Evolutionary conservation across 2,113 vertebrate genomes (phyloP).

Genomic region (Neogobius melanostomus): DNA sequence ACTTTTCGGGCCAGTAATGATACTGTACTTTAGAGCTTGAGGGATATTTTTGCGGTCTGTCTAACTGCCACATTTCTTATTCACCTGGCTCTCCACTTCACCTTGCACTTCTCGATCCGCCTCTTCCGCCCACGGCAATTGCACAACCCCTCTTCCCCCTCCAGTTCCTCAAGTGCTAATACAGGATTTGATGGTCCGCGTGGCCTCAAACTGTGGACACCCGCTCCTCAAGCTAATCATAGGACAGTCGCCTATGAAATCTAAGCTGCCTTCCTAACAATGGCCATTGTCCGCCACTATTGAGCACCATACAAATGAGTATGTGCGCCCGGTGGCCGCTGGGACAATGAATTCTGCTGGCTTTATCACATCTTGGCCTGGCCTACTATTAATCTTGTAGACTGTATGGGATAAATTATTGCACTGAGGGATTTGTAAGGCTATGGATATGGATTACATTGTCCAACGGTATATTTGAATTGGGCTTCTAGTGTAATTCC

Average conservation of each 20-base stretch:
- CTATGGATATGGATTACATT: slow-evolving; percentile 64
- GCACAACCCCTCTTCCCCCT: slow-evolving; percentile 8
- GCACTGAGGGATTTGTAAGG: slow-evolving; percentile 57
- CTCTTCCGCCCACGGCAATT: slow-evolving; percentile 1
- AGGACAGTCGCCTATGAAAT: slow-evolving; percentile 25
- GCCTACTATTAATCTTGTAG: slow-evolving; percentile 68
- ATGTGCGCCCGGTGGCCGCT: slow-evolving; percentile 36
- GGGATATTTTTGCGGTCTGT: neutral
- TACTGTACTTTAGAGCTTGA: too few relatives aligned
- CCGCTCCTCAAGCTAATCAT: slow-evolving; percentile 43
- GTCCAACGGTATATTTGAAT: slow-evolving; percentile 57
- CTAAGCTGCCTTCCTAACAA: slow-evolving; percentile 47
- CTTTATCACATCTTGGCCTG: slow-evolving; percentile 53
- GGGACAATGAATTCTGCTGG: slow-evolving; percentile 52
- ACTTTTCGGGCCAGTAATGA: too few relatives aligned
- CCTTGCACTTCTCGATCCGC: neutral
- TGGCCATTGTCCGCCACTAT: slow-evolving; percentile 46
- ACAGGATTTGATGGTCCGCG: slow-evolving; percentile 23
- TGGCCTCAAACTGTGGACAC: slow-evolving; percentile 26
- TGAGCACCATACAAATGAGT: slow-evolving; percentile 57
- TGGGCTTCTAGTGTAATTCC: slow-evolving; percentile 52
- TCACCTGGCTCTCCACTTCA: neutral
- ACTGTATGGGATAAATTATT: slow-evolving; percentile 60
- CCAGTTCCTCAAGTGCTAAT: slow-evolving; percentile 12
- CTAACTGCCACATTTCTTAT: slow-evolving; percentile 12